phyloP scores from a whole-genome alignment of 64 coral and sea anemone species.

The Montipora cactus region DNA sequence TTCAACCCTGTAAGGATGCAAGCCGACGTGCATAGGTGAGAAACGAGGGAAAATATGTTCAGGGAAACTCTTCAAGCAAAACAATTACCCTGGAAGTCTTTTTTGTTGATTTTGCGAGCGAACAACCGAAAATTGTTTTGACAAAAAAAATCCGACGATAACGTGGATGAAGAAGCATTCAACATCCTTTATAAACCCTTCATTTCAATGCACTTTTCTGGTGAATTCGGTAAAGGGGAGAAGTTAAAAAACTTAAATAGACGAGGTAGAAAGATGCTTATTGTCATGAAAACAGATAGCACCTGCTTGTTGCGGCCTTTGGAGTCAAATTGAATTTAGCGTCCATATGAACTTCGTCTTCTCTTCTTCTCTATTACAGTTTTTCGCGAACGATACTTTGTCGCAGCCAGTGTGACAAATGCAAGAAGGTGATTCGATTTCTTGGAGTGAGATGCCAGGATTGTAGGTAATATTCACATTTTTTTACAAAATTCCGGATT shows the following conservation, averaged over 20 bases:
- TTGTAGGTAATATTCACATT: conserved; percentile 70
- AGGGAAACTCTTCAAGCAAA: neutral
- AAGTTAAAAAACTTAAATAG: conserved; percentile 29
- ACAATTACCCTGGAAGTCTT: conserved; percentile 21
- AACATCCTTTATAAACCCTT: neutral
- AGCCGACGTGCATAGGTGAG: conserved; percentile 34
- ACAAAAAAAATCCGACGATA: conserved; percentile 11
- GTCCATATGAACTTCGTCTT: neutral
- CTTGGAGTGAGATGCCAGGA: conserved; percentile 85
- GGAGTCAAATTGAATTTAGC: conserved; percentile 51
- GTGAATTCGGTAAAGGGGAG: neutral
- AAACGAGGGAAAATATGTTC: neutral
- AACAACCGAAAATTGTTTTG: conserved; percentile 45
- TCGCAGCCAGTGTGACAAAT: conserved; percentile 79
- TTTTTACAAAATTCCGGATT: neutral
- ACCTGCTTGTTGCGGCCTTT: neutral
- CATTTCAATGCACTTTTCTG: neutral
- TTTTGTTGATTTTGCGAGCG: conserved; percentile 50
- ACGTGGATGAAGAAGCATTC: neutral
- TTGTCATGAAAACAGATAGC: conserved; percentile 44
- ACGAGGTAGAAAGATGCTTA: conserved; percentile 26
- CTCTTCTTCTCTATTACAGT: conserved; percentile 47
- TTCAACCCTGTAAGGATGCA: conserved; percentile 14
- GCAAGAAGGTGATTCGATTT: conserved; percentile 88
- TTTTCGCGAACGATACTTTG: conserved; percentile 84